A percentile compares a stretch with the other conserved stretches of the same genome.
phyloP scores from a whole-genome alignment of 2,113 vertebrate genomes.

The Heterochromis multidens region DNA sequence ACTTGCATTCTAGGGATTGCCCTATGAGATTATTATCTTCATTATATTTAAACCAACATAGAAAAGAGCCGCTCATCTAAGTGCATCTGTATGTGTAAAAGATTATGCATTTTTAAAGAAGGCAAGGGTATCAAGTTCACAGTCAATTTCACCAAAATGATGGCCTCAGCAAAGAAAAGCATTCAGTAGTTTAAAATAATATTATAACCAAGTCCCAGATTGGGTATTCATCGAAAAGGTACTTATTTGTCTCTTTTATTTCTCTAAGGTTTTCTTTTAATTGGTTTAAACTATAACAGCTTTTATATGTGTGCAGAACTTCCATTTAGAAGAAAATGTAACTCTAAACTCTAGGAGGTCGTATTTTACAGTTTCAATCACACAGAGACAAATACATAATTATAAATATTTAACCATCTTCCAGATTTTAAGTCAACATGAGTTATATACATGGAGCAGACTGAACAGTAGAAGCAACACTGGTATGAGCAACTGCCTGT shows the following conservation, averaged over 20 bases:
- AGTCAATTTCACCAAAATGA: not conserved
- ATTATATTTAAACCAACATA: slow-evolving; percentile 33
- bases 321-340: not conserved
- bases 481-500: not conserved
- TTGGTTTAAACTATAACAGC: not conserved
- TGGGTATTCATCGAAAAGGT: not conserved
- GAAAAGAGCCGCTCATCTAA: not conserved
- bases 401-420: not conserved
- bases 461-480: no score
- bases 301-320: not conserved
- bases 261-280: not conserved
- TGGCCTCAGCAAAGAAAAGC: not conserved
- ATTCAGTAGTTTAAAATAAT: not conserved
- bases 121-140: not conserved
- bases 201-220: not conserved
- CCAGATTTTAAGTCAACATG: not conserved
- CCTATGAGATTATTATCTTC: slow-evolving; percentile 28
- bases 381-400: not conserved
- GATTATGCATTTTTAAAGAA: not conserved
- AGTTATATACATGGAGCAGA: not conserved
- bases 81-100: not conserved
- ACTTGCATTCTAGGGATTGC: slow-evolving; percentile 13
- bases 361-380: not conserved
- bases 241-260: not conserved
- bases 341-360: not conserved